Evolutionary conservation across 92 coral and sea anemone species (phyloP), one percentile per base, ranked within the genome.

Genomic region (Pocillopora meandrina): DNA sequence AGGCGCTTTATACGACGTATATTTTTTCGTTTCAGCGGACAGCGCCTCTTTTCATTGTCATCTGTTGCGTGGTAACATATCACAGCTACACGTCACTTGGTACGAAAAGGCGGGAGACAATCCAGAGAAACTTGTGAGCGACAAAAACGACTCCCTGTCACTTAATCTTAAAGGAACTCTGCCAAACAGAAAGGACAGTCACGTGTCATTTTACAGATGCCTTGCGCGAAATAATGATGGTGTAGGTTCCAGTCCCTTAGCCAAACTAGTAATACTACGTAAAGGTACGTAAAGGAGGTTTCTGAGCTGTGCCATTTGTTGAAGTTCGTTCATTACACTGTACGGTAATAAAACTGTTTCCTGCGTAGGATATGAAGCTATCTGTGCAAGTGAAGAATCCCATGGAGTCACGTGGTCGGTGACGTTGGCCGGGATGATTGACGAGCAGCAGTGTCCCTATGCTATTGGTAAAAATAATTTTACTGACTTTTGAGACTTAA

Each of bases 151-250:
- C 36, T 82, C 85, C n/a, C 61, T 72, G 5, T 12, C 85, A 19
- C 70, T 82, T 26, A 59, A 69, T 8, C 55, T 61, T 65, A 58
- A 60, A 31, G 83, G 75, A 47, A 12, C 49, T 59, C 34, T 49
- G 35, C 8, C 61, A 13, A 71, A 61, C 35, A 71, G 61, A 18
- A 76, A 26, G 19, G 49, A 73, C 36, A 71, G 57, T 14, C 77
- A 20, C 76, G 72, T 70, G 78, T 68, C 76, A 20, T 63, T 61
- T 19, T 89, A 89, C 70, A 72, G 92, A 75, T 89, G 92, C 49
- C 1, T 14, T 9, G 92, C 79, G 31, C 73, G 61, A 57, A 89
- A 89, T 64, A 13, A 86, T 14, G 86, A 73, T 65, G 89, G 92
- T 2, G 63, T 79, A 15, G 82, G 89, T 18, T 61, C 76, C 59